phyloP scores from a whole-genome alignment of 2,888 invertebrate species.

The Allolobophora icterica region DNA sequence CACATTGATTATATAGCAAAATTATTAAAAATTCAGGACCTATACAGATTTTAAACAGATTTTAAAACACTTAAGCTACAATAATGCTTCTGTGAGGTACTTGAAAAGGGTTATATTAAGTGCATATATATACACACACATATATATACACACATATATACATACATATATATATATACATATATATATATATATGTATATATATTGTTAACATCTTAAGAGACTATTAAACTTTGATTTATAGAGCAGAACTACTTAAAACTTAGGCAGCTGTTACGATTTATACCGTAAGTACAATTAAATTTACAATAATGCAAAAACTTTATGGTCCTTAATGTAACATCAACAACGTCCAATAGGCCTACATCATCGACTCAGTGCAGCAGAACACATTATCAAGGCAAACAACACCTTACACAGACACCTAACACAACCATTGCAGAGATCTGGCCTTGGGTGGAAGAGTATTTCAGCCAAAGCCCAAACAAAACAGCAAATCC shows the following conservation, averaged over 20 bases:
- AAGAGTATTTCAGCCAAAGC: background rate
- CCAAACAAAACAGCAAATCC: background rate
- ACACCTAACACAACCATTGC: background rate
- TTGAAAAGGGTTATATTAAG: background rate
- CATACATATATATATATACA: conserved; percentile 31
- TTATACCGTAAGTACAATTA: background rate
- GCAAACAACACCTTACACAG: background rate
- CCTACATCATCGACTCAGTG: background rate
- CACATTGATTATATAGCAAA: too few species aligned
- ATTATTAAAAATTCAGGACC: too few species aligned
- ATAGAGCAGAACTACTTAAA: background rate
- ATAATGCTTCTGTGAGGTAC: too few species aligned
- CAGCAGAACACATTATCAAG: background rate
- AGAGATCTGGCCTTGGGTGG: background rate
- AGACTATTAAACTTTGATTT: background rate
- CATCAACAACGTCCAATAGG: too few species aligned
- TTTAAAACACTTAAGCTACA: too few species aligned
- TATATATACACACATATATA: background rate
- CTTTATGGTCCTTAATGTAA: background rate
- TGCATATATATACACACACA: conserved; percentile 28
- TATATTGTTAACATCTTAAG: conserved; percentile 3
- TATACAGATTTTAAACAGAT: too few species aligned
- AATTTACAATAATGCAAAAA: background rate
- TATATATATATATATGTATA: conserved; percentile 18
- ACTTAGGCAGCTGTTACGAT: background rate